These are phyloP conservation scores for human DNA, from an alignment of 2,113 vertebrate genomes.

Conservation along the genomic window DNA sequence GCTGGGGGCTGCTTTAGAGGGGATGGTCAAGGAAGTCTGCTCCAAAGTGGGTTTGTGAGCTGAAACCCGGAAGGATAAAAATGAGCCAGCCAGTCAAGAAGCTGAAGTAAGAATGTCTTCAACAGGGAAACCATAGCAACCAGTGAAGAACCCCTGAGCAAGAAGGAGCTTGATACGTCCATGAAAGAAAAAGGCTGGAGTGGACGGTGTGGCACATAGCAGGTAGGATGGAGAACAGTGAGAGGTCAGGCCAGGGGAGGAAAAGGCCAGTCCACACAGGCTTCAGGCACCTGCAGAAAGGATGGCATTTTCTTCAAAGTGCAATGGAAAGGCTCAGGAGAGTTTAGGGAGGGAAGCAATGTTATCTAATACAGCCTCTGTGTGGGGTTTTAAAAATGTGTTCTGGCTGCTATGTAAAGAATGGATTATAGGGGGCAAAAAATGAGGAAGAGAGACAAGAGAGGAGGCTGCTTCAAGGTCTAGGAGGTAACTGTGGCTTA, in stretches of 20 bases:
- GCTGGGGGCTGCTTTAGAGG: background rate
- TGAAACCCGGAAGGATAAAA: background rate
- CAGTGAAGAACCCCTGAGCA: background rate
- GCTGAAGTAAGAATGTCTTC: background rate
- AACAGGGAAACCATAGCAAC: background rate
- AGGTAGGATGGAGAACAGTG: accelerated
- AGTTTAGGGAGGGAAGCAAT: background rate
- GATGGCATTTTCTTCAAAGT: background rate
- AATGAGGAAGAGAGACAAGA: background rate
- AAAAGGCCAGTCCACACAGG: background rate
- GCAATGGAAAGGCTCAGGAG: background rate
- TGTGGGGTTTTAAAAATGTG: background rate
- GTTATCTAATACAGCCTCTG: background rate
- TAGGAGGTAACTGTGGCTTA: background rate
- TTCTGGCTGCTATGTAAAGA: background rate
- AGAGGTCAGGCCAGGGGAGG: accelerated
- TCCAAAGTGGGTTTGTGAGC: background rate
- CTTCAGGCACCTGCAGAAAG: background rate
- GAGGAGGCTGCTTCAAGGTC: background rate
- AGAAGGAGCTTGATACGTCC: background rate
- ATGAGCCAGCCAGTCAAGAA: background rate
- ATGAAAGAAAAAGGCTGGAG: background rate
- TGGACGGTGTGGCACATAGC: background rate
- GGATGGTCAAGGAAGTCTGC: background rate
- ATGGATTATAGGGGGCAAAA: background rate